phyloP scores from a whole-genome alignment of 2,888 invertebrate genomes.

The Elegia similella region DNA sequence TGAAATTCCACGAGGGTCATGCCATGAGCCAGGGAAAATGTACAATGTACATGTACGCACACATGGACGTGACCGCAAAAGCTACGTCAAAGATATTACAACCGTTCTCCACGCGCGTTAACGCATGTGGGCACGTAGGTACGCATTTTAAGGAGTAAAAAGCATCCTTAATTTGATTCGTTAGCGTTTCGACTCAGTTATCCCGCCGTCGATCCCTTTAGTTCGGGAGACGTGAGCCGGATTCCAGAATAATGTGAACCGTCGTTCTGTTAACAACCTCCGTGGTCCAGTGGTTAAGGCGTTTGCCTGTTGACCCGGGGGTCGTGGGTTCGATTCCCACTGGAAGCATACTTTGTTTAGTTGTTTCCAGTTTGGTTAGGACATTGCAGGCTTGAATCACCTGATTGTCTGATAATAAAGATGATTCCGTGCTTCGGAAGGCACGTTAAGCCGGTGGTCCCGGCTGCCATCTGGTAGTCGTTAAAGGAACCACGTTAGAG shows the following conservation, averaged over 20 bases:
- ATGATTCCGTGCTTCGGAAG: too few species aligned
- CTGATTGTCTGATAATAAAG: too few species aligned
- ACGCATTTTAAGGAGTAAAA: conserved; percentile 30
- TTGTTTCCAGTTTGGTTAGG: too few species aligned
- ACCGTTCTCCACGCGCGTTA: background rate
- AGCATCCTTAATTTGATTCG: conserved; percentile 51
- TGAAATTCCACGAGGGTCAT: background rate
- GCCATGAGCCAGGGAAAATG: background rate
- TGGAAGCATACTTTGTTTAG: too few species aligned
- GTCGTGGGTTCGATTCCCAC: too few species aligned
- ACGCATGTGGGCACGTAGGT: background rate
- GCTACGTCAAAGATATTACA: background rate
- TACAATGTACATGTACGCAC: background rate
- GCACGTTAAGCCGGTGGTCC: too few species aligned
- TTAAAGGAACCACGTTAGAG: too few species aligned
- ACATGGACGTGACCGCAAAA: background rate
- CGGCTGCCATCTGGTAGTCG: too few species aligned
- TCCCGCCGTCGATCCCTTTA: conserved; percentile 42
- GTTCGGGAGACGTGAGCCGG: conserved; percentile 46
- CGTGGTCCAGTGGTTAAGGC: too few species aligned
- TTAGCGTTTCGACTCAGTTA: conserved; percentile 43
- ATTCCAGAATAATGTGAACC: conserved; percentile 24
- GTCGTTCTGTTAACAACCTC: too few species aligned
- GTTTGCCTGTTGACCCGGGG: too few species aligned
- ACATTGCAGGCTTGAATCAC: too few species aligned